Conservation (phyloP, 2,797 vertebrate genomes). For the Rhynchonycteris naso region DNA sequence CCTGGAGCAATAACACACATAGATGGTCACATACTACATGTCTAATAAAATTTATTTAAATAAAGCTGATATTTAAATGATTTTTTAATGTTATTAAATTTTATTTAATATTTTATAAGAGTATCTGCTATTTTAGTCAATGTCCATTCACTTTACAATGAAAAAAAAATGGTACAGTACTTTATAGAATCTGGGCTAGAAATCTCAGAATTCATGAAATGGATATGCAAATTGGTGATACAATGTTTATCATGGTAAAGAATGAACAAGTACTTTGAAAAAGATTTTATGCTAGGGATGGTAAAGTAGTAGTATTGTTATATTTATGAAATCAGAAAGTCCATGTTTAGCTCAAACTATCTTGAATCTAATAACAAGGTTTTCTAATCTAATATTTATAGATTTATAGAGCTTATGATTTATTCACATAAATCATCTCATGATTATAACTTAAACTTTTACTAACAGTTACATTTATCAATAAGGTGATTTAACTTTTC, state of each 20-base stretch:
- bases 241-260: not conserved
- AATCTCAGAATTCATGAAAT: conserved; percentile 8
- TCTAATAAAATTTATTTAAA: not conserved
- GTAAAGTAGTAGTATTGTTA: not conserved
- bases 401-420: not conserved
- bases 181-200: not conserved
- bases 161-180: not conserved
- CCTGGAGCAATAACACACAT: not conserved
- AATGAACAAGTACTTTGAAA: not conserved
- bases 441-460: not conserved
- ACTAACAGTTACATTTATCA: not conserved
- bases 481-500: not conserved
- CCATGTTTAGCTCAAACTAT: not conserved
- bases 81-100: not conserved
- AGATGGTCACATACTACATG: no score
- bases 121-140: not conserved
- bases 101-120: conserved; percentile 13
- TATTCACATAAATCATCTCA: not conserved
- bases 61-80: not conserved
- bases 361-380: not conserved
- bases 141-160: not conserved
- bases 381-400: not conserved
- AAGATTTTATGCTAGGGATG: not conserved
- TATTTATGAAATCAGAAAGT: not conserved
- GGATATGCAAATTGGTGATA: not conserved